Evolutionary conservation across 2,888 invertebrate genomes (phyloP).

Genomic region (Timema podura): DNA sequence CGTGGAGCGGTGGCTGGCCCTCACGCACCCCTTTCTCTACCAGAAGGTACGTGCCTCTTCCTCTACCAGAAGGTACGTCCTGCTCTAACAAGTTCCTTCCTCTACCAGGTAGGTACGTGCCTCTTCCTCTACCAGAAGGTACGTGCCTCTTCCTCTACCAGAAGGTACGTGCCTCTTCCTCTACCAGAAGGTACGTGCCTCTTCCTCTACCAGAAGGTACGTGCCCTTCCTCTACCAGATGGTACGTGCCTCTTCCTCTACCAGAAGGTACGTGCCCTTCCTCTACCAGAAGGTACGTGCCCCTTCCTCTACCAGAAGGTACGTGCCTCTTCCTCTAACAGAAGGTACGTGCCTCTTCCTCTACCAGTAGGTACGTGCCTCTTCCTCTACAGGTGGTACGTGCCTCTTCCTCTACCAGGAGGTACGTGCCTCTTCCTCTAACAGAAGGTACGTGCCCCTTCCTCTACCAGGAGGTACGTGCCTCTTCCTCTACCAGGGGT

Average conservation of each 20-base stretch:
- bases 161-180: neutral
- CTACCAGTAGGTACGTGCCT: neutral
- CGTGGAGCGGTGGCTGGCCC: conserved; percentile 78
- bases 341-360: neutral
- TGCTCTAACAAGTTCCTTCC: neutral
- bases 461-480: neutral
- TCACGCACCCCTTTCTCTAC: conserved; percentile 81
- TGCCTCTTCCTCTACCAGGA: neutral
- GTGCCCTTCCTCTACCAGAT: neutral
- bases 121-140: neutral
- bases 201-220: neutral
- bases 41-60: conserved; percentile 63
- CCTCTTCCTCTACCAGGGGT: neutral
- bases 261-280: conserved; percentile 2
- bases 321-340: neutral
- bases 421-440: neutral
- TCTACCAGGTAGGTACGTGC: neutral
- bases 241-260: neutral
- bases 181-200: conserved; percentile 3
- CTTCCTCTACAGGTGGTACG: neutral
- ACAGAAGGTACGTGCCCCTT: neutral
- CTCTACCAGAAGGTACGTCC: neutral
- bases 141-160: neutral
- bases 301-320: neutral
- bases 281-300: neutral